These are phyloP conservation scores for Henricia sp. DNA, from an alignment of 53 echinoderm and acorn worm genomes.

Conservation along the genomic window DNA sequence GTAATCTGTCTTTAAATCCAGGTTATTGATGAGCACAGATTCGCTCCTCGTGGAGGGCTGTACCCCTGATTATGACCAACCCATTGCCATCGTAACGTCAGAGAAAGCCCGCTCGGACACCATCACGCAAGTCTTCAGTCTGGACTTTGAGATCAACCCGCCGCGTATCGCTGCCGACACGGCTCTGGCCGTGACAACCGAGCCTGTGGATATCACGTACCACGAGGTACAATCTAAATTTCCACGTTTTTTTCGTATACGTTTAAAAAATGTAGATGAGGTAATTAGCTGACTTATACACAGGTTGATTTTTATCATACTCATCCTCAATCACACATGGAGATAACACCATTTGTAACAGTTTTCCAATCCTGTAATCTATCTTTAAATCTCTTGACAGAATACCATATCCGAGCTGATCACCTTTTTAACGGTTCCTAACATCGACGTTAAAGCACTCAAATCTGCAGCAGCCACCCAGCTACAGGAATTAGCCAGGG, in stretches of 20 bases:
- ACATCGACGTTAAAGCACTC: slow-evolving; percentile 78
- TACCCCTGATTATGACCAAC: slow-evolving; percentile 64
- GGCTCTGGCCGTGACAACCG: slow-evolving; percentile 85
- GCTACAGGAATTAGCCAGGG: slow-evolving; percentile 84
- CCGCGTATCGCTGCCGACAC: slow-evolving; percentile 79
- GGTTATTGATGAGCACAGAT: slow-evolving; percentile 86
- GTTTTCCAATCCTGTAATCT: neutral
- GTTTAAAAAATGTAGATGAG: too few relatives aligned
- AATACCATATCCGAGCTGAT: slow-evolving; percentile 90
- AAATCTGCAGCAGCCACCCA: slow-evolving; percentile 80
- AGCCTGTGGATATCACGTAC: slow-evolving; percentile 91
- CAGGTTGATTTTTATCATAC: too few relatives aligned
- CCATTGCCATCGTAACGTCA: slow-evolving; percentile 80
- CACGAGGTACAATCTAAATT: slow-evolving; percentile 78
- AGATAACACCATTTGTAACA: too few relatives aligned
- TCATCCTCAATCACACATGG: too few relatives aligned
- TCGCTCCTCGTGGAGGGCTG: slow-evolving; percentile 80
- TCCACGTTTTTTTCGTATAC: too few relatives aligned
- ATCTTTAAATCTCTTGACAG: slow-evolving; percentile 34
- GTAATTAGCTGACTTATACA: too few relatives aligned
- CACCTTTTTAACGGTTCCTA: slow-evolving; percentile 87
- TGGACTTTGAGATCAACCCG: slow-evolving; percentile 92
- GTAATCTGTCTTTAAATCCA: too few relatives aligned
- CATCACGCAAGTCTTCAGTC: slow-evolving; percentile 79
- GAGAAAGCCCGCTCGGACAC: slow-evolving; percentile 78